phyloP scores from a whole-genome alignment of 2,113 vertebrate genomes.

The Stercorarius parasiticus region DNA sequence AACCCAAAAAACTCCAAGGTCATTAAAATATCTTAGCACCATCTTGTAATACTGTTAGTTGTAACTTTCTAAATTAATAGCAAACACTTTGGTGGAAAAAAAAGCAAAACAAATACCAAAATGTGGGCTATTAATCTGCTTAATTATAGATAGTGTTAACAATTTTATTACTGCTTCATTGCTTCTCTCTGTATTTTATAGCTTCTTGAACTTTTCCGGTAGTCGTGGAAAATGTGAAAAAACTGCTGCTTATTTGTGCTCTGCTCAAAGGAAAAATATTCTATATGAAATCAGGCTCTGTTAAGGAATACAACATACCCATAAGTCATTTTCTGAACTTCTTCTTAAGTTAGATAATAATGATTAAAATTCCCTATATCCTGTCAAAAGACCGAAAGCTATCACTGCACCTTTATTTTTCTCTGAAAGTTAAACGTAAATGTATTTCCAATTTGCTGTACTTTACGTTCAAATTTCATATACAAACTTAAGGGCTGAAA shows the following conservation, averaged over 20 bases:
- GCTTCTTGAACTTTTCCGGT: not conserved
- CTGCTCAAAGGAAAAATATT: not conserved
- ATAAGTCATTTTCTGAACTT: not conserved
- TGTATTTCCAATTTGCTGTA: not conserved
- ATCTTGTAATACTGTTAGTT: not conserved
- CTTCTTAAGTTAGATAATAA: not conserved
- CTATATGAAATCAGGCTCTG: not conserved
- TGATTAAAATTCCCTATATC: not conserved
- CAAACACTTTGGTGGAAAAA: not conserved
- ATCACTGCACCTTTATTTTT: not conserved
- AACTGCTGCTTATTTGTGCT: not conserved
- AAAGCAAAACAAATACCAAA: not conserved
- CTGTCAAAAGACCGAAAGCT: not conserved
- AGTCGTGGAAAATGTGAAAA: not conserved
- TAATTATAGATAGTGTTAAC: slow-evolving; percentile 21
- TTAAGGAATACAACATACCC: not conserved
- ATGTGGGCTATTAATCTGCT: not conserved
- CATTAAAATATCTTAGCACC: not conserved
- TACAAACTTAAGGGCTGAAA: not conserved
- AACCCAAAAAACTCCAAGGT: not conserved
- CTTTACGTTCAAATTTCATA: not conserved
- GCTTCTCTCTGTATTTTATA: not conserved
- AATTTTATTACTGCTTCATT: slow-evolving; percentile 15
- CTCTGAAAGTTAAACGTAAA: not conserved
- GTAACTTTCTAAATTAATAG: slow-evolving; percentile 2